A percentile compares a stretch with the other conserved stretches of the same genome.
These are phyloP conservation scores for Pseudomyrmex flavicornis DNA, from an alignment of 1,140 invertebrate genomes.

Conservation along the genomic window DNA sequence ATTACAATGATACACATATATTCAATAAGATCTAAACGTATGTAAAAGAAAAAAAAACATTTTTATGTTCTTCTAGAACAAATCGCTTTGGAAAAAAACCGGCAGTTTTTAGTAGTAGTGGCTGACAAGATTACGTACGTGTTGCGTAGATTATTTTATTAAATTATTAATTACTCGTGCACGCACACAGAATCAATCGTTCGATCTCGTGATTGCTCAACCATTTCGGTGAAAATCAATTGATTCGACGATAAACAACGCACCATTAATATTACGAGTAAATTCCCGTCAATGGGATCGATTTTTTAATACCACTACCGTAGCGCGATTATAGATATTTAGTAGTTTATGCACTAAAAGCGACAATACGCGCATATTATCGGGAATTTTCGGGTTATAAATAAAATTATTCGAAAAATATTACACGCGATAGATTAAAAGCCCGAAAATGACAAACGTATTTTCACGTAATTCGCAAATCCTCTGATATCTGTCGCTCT, in stretches of 20 bases:
- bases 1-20: constrained; percentile 7
- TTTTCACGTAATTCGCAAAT: background rate
- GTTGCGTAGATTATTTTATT: constrained; percentile 4
- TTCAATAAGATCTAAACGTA: background rate
- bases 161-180: background rate
- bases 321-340: constrained; percentile 24
- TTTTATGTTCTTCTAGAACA: too few relatives aligned
- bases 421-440: constrained; percentile 10
- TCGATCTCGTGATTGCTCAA: background rate
- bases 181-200: background rate
- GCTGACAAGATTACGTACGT: background rate
- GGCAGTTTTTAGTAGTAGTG: background rate
- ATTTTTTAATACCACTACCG: constrained; percentile 16
- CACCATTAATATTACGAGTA: constrained; percentile 23
- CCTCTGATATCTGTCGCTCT: background rate
- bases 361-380: background rate
- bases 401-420: constrained; percentile 9
- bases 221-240: constrained; percentile 28
- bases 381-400: background rate
- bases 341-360: constrained; percentile 8
- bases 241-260: constrained; percentile 37
- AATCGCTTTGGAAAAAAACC: too few relatives aligned
- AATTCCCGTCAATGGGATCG: constrained; percentile 19
- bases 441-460: background rate
- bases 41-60: too few relatives aligned